Conservation (phyloP, 2,888 invertebrate species). For the Mimumesa dahlbomi region DNA sequence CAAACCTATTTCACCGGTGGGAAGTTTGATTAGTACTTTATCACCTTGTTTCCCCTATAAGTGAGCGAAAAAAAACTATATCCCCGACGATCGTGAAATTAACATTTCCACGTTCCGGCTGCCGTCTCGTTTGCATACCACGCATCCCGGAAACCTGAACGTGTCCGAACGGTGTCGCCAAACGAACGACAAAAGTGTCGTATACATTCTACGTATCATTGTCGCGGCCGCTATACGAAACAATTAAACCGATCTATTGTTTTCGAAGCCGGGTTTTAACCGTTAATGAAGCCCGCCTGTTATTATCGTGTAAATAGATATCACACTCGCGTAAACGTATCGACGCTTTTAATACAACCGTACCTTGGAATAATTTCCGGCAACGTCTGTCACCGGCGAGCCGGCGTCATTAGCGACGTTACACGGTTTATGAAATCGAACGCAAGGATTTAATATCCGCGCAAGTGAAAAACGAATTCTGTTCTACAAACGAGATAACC, state of each 20-base stretch:
- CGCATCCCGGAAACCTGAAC: no score
- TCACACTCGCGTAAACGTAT: neutral
- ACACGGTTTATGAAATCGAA: neutral
- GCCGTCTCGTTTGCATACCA: no score
- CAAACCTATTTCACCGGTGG: slow-evolving; percentile 5
- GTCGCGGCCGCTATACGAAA: neutral
- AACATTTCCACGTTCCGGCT: no score
- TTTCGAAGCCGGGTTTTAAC: slow-evolving; percentile 18
- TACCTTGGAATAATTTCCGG: slow-evolving; percentile 8
- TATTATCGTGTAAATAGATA: slow-evolving; percentile 18
- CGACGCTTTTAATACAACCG: slow-evolving; percentile 23
- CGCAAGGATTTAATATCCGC: slow-evolving; percentile 3
- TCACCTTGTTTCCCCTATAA: no score
- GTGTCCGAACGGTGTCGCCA: neutral
- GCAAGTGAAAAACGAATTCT: neutral
- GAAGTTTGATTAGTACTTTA: neutral
- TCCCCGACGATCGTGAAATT: no score
- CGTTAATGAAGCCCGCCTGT: slow-evolving; percentile 25
- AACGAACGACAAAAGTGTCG: slow-evolving; percentile 15
- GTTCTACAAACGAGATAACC: neutral
- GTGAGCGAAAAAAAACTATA: no score
- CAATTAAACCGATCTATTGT: slow-evolving; percentile 33
- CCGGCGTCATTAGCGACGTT: slow-evolving; percentile 2
- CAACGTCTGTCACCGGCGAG: neutral
- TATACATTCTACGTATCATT: slow-evolving; percentile 1